Conservation (phyloP, 2,797 vertebrate genomes). For the Antrozous pallidus region DNA sequence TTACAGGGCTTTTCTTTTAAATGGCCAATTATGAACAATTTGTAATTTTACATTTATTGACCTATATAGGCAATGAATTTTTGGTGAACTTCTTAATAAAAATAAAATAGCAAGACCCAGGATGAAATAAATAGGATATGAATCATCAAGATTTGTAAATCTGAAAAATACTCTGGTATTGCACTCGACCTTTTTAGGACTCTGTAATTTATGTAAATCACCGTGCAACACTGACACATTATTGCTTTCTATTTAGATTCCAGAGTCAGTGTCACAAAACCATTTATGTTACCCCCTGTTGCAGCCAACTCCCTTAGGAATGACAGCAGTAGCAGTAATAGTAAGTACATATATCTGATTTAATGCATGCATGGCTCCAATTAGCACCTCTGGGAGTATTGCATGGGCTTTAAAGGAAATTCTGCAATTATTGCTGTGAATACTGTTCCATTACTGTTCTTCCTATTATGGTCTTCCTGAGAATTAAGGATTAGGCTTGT, state of each 20-base stretch:
- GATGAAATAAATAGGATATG: constrained; percentile 44
- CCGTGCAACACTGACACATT: constrained; percentile 78
- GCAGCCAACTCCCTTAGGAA: constrained; percentile 87
- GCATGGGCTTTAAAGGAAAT: constrained; percentile 67
- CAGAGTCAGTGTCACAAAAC: constrained; percentile 84
- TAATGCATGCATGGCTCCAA: constrained; percentile 76
- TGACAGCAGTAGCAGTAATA: constrained; percentile 83
- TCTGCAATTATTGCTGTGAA: constrained; percentile 47
- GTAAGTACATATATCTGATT: constrained; percentile 82
- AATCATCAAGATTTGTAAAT: not conserved
- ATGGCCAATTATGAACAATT: not conserved
- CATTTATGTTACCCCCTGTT: constrained; percentile 86
- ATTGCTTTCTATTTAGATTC: constrained; percentile 86
- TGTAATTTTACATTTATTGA: not conserved
- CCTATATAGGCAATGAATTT: not conserved
- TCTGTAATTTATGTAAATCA: constrained; percentile 64
- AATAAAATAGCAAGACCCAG: not conserved
- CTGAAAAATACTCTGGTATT: constrained; percentile 12
- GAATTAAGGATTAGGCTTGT: constrained; percentile 40
- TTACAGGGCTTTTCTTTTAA: not conserved
- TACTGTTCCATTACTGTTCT: constrained; percentile 56
- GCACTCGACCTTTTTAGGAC: constrained; percentile 58
- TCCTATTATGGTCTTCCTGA: constrained; percentile 48
- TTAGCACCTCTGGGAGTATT: constrained; percentile 76
- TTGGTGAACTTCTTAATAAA: constrained; percentile 17